A percentile compares a stretch with the other conserved stretches of the same genome.
phyloP scores from a whole-genome alignment of 2,113 vertebrate genomes.

The Otus sunia region DNA sequence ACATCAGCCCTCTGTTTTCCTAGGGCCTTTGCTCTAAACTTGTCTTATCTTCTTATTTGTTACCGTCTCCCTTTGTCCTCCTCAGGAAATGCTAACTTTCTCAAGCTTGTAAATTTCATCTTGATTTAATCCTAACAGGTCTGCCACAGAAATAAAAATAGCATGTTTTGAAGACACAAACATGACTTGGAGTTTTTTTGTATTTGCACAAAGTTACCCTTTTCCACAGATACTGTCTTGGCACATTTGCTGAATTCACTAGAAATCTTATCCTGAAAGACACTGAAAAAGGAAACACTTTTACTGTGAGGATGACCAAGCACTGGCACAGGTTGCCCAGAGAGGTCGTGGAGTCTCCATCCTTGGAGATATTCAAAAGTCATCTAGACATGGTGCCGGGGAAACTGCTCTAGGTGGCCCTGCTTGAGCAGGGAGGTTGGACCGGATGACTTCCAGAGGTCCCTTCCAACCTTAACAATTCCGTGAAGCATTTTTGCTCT shows the following conservation, averaged over 20 bases:
- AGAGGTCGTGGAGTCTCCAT: not conserved
- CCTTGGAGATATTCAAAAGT: not conserved
- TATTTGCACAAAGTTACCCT: not conserved
- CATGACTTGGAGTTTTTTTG: not conserved
- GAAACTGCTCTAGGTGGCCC: rapidly evolving
- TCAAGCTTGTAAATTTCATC: not conserved
- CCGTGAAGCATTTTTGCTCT: not conserved
- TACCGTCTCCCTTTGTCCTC: not conserved
- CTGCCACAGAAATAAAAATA: not conserved
- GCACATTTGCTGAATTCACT: not conserved
- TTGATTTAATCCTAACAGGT: not conserved
- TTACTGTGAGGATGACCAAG: rapidly evolving
- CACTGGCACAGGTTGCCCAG: not conserved
- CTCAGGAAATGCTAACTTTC: not conserved
- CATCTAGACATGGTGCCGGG: not conserved
- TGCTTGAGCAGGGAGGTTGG: not conserved
- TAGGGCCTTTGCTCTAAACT: not conserved
- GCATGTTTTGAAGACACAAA: not conserved
- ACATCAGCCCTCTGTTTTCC: not conserved
- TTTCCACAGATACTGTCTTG: not conserved
- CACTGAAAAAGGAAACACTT: not conserved
- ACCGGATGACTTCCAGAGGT: not conserved
- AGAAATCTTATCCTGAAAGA: not conserved
- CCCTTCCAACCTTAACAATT: not conserved
- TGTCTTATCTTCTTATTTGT: not conserved